Percentiles rank a stretch among this genome's conserved stretches.
Conservation (phyloP, 2,797 vertebrate species). For the Protosalanx chinensis region DNA sequence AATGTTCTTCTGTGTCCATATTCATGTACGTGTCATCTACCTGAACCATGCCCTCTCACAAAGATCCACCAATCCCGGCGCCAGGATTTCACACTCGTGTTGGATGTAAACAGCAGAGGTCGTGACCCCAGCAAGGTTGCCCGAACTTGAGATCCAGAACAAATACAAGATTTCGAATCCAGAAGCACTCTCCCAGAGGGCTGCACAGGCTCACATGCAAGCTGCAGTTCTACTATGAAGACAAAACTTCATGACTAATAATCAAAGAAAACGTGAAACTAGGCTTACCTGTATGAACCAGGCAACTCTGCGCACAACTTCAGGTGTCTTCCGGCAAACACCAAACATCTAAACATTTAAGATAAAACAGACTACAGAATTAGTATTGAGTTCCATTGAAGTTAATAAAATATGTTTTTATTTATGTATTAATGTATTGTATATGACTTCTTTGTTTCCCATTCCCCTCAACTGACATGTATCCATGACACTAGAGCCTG, state of each 20-base stretch:
- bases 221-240: background rate
- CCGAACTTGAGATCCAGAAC: constrained; percentile 1
- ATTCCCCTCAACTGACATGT: too few relatives aligned
- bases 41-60: constrained; percentile 21
- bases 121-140: constrained; percentile 9
- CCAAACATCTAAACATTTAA: too few relatives aligned
- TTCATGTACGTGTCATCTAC: constrained; percentile 38
- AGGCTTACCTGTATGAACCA: background rate
- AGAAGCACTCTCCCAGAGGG: background rate
- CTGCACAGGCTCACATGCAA: background rate
- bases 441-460: too few relatives aligned
- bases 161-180: constrained; percentile 6
- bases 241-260: background rate
- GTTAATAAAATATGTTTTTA: too few relatives aligned
- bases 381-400: too few relatives aligned
- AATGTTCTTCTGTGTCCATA: constrained; percentile 23
- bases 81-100: constrained; percentile 1
- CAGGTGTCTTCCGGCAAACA: too few relatives aligned
- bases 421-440: too few relatives aligned
- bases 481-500: background rate
- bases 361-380: too few relatives aligned
- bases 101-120: constrained; percentile 25
- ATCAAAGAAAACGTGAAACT: background rate
- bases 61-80: constrained; percentile 15
- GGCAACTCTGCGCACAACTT: background rate